Evolutionary conservation across 2,113 vertebrate genomes (phyloP).

Genomic region (Aphelocoma coerulescens): DNA sequence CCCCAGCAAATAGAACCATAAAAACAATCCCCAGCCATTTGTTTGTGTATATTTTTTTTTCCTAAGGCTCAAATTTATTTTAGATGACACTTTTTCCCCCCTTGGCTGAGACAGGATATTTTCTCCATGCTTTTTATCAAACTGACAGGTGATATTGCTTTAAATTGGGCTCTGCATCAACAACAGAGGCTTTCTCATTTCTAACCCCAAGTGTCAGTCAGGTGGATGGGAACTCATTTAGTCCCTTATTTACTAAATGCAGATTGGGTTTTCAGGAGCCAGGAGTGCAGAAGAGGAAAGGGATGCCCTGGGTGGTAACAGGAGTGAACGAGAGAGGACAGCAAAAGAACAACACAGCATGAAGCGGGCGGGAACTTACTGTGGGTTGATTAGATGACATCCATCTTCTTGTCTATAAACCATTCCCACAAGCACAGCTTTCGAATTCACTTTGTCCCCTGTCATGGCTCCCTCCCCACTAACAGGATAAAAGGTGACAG

Average conservation of each 20-base stretch:
- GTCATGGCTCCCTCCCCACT: not conserved
- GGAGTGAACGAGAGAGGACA: not conserved
- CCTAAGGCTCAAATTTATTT: slow-evolving; percentile 30
- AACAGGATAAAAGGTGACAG: not conserved
- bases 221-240: not conserved
- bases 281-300: not conserved
- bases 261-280: not conserved
- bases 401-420: slow-evolving; percentile 37
- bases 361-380: not conserved
- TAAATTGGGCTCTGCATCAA: slow-evolving; percentile 18
- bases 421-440: not conserved
- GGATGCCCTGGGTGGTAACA: slow-evolving; percentile 12
- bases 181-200: slow-evolving; percentile 38
- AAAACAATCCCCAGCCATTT: slow-evolving; percentile 44
- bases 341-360: not conserved
- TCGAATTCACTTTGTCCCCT: not conserved
- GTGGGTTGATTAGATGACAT: slow-evolving; percentile 3
- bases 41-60: not conserved
- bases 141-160: slow-evolving; percentile 55
- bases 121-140: slow-evolving; percentile 47
- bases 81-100: not conserved
- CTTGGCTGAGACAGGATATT: not conserved
- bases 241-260: slow-evolving; percentile 43
- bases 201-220: not conserved
- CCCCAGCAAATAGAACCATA: not conserved